Evolutionary conservation across 2,113 vertebrate species (phyloP).

Genomic region (Nibea coibor): DNA sequence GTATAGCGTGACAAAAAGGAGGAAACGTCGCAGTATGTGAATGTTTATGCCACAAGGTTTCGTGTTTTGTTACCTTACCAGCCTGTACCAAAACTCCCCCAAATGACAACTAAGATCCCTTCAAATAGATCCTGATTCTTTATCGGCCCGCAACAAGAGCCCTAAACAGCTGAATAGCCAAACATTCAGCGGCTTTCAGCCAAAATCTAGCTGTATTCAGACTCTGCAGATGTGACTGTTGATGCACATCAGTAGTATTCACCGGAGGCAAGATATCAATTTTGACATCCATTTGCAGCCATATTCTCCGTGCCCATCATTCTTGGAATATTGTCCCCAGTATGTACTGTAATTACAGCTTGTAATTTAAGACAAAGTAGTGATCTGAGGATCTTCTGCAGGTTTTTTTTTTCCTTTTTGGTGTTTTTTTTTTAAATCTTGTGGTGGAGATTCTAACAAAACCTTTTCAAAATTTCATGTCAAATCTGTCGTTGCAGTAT

Average conservation of each 20-base stretch:
- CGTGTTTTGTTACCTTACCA: constrained; percentile 20
- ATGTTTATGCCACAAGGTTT: constrained; percentile 16
- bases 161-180: constrained; percentile 66
- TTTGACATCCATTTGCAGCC: constrained; percentile 62
- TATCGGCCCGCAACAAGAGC: constrained; percentile 67
- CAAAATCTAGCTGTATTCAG: constrained; percentile 78
- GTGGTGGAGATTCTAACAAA: background rate
- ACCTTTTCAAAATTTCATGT: background rate
- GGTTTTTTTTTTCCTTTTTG: constrained; percentile 14
- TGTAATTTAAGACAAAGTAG: background rate
- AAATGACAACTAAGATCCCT: constrained; percentile 20
- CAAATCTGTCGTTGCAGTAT: background rate
- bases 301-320: constrained; percentile 57
- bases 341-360: constrained; percentile 69
- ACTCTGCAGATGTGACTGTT: constrained; percentile 74
- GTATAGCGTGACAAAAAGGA: background rate
- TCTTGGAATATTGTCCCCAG: constrained; percentile 58
- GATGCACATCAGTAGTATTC: constrained; percentile 72
- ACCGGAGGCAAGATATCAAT: constrained; percentile 69
- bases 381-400: constrained; percentile 24
- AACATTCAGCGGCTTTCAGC: constrained; percentile 70
- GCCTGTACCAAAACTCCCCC: constrained; percentile 25
- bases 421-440: background rate
- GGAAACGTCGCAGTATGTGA: background rate
- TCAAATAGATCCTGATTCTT: constrained; percentile 45